A percentile compares a stretch with the other conserved stretches of the same genome.
Evolutionary conservation across 2,113 vertebrate genomes (phyloP).

Genomic region (Macquaria australasica): DNA sequence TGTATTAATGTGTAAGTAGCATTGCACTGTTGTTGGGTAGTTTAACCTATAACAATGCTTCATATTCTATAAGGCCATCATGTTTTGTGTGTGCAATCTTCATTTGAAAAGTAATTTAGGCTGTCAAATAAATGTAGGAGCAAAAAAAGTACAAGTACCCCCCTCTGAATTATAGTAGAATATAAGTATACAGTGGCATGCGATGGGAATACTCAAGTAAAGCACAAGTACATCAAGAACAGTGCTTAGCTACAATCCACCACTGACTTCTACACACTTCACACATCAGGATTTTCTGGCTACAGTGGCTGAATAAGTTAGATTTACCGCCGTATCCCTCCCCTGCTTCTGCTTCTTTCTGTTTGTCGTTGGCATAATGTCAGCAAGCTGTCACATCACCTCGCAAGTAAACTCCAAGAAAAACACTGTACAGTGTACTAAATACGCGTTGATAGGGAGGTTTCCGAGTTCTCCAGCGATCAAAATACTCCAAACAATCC

Average conservation of each 20-base stretch:
- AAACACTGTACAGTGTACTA: neutral
- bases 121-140: neutral
- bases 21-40: neutral
- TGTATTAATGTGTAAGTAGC: neutral
- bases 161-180: neutral
- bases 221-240: neutral
- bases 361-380: constrained; percentile 59
- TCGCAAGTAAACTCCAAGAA: neutral
- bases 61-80: neutral
- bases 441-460: neutral
- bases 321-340: constrained; percentile 75
- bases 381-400: neutral
- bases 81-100: neutral
- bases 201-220: neutral
- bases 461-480: too few relatives aligned
- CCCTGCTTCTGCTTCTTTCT: constrained; percentile 62
- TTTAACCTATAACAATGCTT: neutral
- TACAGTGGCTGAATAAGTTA: neutral
- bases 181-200: neutral
- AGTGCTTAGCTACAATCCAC: neutral
- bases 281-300: neutral
- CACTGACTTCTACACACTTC: neutral
- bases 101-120: too few relatives aligned
- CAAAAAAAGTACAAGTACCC: neutral
- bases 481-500: constrained; percentile 38